Percentiles rank a stretch among this genome's conserved stretches.
Conservation (phyloP, 2,797 vertebrate species). For the Fistularia tabacaria region DNA sequence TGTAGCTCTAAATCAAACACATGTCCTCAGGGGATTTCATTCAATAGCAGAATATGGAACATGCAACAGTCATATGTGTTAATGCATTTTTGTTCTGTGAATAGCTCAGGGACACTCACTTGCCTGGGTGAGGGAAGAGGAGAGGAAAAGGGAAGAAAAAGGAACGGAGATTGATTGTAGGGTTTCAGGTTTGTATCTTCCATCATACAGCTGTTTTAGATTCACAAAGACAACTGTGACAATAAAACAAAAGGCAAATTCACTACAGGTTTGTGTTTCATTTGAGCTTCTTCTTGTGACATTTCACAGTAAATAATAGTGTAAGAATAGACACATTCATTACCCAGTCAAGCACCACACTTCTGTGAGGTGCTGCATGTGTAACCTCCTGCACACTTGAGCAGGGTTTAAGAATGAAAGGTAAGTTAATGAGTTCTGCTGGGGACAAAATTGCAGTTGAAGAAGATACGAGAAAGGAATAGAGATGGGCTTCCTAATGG, state of each 20-base stretch:
- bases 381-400: constrained; percentile 48
- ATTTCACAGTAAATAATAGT: constrained; percentile 57
- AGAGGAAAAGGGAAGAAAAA: constrained; percentile 4
- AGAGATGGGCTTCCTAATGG: constrained; percentile 42
- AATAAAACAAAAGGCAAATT: constrained; percentile 27
- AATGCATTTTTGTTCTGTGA: constrained; percentile 12
- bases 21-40: constrained; percentile 60
- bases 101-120: constrained; percentile 1
- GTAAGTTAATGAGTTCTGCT: constrained; percentile 59
- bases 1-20: constrained; percentile 59
- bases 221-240: constrained; percentile 37
- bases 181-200: constrained; percentile 31
- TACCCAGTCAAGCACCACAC: constrained; percentile 50
- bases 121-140: constrained; percentile 7
- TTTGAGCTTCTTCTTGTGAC: constrained; percentile 47
- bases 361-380: constrained; percentile 33
- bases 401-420: constrained; percentile 60
- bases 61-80: constrained; percentile 45
- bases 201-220: constrained; percentile 32
- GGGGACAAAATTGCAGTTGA: constrained; percentile 45
- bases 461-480: constrained; percentile 48
- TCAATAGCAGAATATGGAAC: constrained; percentile 61
- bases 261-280: constrained; percentile 21
- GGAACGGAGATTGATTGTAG: constrained; percentile 32
- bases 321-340: constrained; percentile 45